Base-by-base conservation (phyloP, 2,113 vertebrate genomes). In the Megaceryle maxima region DNA sequence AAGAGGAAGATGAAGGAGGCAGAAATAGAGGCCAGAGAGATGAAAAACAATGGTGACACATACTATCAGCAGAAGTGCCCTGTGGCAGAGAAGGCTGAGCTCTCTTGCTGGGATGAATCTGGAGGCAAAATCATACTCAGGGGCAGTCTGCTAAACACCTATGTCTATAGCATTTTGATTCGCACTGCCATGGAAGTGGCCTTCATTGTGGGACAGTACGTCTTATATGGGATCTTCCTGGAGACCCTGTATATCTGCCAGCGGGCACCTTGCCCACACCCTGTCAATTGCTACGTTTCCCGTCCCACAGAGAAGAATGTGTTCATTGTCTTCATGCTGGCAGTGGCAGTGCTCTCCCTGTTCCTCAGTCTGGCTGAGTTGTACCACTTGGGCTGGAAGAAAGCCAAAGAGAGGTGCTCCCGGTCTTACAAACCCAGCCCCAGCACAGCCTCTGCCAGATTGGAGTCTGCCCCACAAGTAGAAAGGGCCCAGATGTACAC, bases 301-400 rank as follows among this genome's bases (percentile, higher is more conserved):
- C 98, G 99, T 20, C 99, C 99, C 74, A 99, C 99, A 0, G 99
- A 99, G 98, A 99, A 99, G 97, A 99, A 99, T 1, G 98, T 99
- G 64, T 99, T 99, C 97, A 99, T 99, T 4, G 92, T 99, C 88
- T 99, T 99, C 90, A 99, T 99, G 99, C 96, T 99, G 96, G 98
- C 98, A 2, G 99, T 99, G 95, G 99, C 99, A 0, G 98, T 94
- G 0, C 98, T 99, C 75, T 99, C 99, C 8, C 98, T 99, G 3
- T 97, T 99, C 69, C 98, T 99, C 79, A 99, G 99, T 5, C 94
- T 99, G 79, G 94, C 98, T 3, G 99, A 99, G 96, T 95, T 99
- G 37, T 99, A 99, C 97, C 98, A 99, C 96, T 94, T 99, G 60
- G 98, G 97, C 87, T 99, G 99, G 99, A 99, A 98, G 97, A 98